A percentile compares a stretch with the other conserved stretches of the same genome.
Conservation (phyloP, 2,113 vertebrate species). For the Pagrus major region DNA sequence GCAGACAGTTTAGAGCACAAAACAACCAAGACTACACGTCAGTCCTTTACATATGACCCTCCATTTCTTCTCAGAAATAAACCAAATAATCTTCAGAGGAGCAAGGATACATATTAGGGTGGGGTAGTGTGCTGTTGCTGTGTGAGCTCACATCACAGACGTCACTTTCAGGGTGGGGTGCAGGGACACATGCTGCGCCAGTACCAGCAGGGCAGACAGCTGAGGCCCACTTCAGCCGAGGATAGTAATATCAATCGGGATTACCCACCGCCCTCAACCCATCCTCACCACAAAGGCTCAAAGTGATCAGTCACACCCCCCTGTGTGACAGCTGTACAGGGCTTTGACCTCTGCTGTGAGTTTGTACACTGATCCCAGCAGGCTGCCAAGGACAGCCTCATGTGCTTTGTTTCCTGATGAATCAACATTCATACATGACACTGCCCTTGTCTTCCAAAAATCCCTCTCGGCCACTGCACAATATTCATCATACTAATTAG, state of each 20-base stretch:
- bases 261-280: conserved; percentile 25
- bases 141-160: conserved; percentile 17
- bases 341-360: conserved; percentile 43
- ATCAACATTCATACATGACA: conserved; percentile 42
- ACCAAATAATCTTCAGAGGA: background rate
- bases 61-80: background rate
- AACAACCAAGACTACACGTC: background rate
- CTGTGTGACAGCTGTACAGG: conserved; percentile 34
- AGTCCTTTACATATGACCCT: background rate
- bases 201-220: conserved; percentile 32
- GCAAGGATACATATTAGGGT: background rate
- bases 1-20: background rate
- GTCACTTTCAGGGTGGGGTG: conserved; percentile 19
- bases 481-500: conserved; percentile 52
- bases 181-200: conserved; percentile 10
- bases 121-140: background rate
- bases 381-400: conserved; percentile 39
- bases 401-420: conserved; percentile 31
- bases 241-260: conserved; percentile 9
- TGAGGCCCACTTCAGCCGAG: conserved; percentile 24
- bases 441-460: conserved; percentile 30
- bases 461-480: conserved; percentile 28
- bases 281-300: conserved; percentile 13
- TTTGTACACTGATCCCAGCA: conserved; percentile 25
- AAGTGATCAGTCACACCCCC: conserved; percentile 54